Evolutionary conservation across 1,140 invertebrate genomes (phyloP), one percentile per base, ranked within the genome.

Genomic region (Lordiphosa stackelbergi): DNA sequence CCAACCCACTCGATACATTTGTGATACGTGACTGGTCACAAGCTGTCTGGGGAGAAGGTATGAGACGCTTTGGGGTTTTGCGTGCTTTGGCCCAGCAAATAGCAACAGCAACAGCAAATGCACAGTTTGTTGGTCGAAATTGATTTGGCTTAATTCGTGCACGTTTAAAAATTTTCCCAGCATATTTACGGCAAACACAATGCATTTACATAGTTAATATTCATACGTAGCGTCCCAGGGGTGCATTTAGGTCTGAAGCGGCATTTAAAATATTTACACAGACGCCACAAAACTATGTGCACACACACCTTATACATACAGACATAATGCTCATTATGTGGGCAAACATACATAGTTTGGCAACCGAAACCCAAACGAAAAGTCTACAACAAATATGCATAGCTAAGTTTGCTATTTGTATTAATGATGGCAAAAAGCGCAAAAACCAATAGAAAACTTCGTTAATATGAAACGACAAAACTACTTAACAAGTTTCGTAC

Each of bases 381-480:
- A 41, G 37, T 8, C 24, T 10, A 11, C 24, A 53, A 36, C 52
- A 73, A 73, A 73, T 77, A 78, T 69, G 55, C 74, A 45, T 53
- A 74, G 70, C 63, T 70, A 56, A 68, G 75, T 45, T 81, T 60
- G 53, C 52, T 79, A 79, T 79, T 79, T 81, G 74, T 81, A 79
- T 81, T 81, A 79, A 79, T 65, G 71, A 83, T 71, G 68, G 48
- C 54, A 54, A 79, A 78, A 78, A 81, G 75, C 56, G 70, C 75
- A 79, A 83, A 66, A 79, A 81, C 75, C 83, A 79, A 79, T 79
- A 75, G 51, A 66, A 81, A 79, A 79, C 75, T 79, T 79, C 63
- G 78, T 75, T 79, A 81, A 79, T 79, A 83, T 79, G 77, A 81
- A 79, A 79, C 77, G 72, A 83, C 68, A 81, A 69, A 81, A 83